A percentile compares a stretch with the other conserved stretches of the same genome.
Evolutionary conservation across 1,140 invertebrate species (phyloP).

Genomic region (Phthorimaea operculella): DNA sequence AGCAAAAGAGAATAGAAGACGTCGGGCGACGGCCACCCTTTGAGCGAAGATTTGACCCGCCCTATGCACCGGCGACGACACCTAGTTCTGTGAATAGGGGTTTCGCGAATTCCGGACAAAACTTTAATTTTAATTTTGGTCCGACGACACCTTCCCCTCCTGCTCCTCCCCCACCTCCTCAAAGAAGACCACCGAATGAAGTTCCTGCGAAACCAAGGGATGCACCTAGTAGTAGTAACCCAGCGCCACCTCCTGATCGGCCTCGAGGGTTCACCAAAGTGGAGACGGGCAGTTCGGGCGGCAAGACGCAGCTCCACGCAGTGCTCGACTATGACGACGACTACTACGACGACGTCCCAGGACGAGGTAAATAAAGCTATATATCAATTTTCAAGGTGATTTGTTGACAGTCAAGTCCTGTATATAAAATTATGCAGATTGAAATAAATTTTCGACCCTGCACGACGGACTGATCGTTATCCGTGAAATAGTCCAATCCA

Average conservation of each 20-base stretch:
- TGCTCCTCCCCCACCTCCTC: constrained; percentile 19
- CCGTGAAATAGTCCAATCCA: constrained; percentile 7
- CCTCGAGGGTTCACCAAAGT: constrained; percentile 68
- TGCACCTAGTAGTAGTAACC: constrained; percentile 24
- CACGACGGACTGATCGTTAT: constrained; percentile 14
- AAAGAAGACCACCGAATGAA: constrained; percentile 3
- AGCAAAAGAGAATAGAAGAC: constrained; percentile 46
- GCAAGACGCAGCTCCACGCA: constrained; percentile 76
- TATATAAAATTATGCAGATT: constrained; percentile 10
- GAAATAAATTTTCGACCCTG: constrained; percentile 15
- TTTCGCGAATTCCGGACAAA: constrained; percentile 47
- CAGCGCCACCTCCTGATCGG: constrained; percentile 32
- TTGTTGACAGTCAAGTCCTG: constrained; percentile 21
- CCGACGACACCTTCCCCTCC: constrained; percentile 33
- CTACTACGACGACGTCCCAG: constrained; percentile 65
- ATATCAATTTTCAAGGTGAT: constrained; percentile 13
- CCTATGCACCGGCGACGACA: constrained; percentile 42
- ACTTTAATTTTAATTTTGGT: constrained; percentile 42
- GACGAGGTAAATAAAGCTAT: constrained; percentile 33
- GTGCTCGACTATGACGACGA: constrained; percentile 77
- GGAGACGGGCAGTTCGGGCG: constrained; percentile 62
- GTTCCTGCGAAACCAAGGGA: too few relatives aligned
- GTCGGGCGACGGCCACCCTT: constrained; percentile 26
- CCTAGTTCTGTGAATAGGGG: constrained; percentile 54
- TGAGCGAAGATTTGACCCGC: constrained; percentile 42